Evolutionary conservation across 2,113 vertebrate genomes (phyloP), one percentile per base, ranked within the genome.

Genomic region (Egretta garzetta): DNA sequence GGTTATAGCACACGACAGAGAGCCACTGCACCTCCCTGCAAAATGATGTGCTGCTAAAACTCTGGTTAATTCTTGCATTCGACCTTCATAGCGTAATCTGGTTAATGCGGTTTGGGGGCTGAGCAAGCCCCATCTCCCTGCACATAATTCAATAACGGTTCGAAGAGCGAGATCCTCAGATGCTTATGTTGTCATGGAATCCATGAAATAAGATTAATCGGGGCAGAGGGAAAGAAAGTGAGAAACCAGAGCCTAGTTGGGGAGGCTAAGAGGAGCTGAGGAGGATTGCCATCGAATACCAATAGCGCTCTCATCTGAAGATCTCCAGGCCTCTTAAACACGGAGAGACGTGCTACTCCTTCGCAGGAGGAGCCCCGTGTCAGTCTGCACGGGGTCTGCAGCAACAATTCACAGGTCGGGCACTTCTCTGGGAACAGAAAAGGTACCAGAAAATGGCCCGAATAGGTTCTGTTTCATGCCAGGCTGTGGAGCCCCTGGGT

Each of bases 171-270:
- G 56, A 71, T 60, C 73, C 72, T 75, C 77, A 19, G 66, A 71
- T 50, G 90, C 79, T 81, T 19, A 28, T 21, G 87, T 94, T 94
- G 93, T 96, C 95, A 91, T 90, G 95, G 90, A 94, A 80, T 23
- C 93, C 90, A 41, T 15, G 79, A 77, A 90, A 93, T 37, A 43
- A 88, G 95, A 85, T 93, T 81, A 88, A 95, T 73, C 32, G 3
- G 33, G 63, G 79, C 74, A 41, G 60, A 80, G 79, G 82, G 68
- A 71, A 53, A 76, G 93, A 35, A 77, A 91, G 80, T 20, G 87
- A 59, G 93, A 70, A 88, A 81, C 35, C 59, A 23, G 83, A 88
- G 87, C 50, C 83, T 24, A 6, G 70, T 1, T 67, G 80, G 90
- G 81, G 79, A 53, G 74, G 73, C 37, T 4, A 5, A 80, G 88